Evolutionary conservation across 64 coral and sea anemone species (phyloP).

Genomic region (Montipora capricornis): DNA sequence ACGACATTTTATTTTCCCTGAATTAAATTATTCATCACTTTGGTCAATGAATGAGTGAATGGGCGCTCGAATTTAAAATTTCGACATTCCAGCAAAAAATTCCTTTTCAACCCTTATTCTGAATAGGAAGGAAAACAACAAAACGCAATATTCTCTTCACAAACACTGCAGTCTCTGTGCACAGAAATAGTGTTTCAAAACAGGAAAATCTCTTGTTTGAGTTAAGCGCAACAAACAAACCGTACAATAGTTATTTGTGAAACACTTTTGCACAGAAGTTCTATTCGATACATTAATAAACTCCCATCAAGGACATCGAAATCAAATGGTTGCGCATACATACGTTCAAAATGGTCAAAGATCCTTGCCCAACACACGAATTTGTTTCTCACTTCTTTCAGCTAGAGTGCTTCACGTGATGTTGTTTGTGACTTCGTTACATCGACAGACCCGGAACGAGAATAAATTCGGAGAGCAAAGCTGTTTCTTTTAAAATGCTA

Average conservation of each 20-base stretch:
- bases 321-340: background rate
- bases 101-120: no score
- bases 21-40: constrained; percentile 31
- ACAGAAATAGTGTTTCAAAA: no score
- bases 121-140: no score
- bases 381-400: background rate
- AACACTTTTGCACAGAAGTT: background rate
- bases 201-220: no score
- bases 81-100: background rate
- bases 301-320: background rate
- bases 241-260: no score
- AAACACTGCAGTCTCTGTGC: no score
- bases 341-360: background rate
- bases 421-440: background rate
- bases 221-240: no score
- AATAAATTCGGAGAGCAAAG: background rate
- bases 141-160: no score
- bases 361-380: background rate
- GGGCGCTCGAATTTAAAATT: background rate
- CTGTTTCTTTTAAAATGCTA: background rate
- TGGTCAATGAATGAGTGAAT: background rate
- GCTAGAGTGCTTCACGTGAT: no score
- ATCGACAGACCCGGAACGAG: background rate
- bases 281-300: background rate
- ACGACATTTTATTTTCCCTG: background rate